phyloP scores from a whole-genome alignment of 2,797 vertebrate genomes.

The Pterois miles region DNA sequence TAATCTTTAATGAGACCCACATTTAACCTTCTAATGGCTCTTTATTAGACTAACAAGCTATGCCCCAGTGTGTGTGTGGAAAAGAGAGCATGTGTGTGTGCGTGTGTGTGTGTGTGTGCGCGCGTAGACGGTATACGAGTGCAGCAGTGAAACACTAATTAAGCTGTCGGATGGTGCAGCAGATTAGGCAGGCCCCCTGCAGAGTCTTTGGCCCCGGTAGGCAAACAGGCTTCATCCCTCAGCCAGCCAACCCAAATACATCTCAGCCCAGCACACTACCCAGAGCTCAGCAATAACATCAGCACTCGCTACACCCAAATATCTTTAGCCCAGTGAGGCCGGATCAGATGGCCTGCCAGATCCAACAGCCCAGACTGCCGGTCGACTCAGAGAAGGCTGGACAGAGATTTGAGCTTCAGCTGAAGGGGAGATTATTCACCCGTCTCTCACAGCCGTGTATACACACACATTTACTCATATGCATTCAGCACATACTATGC shows the following conservation, averaged over 20 bases:
- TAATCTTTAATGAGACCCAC: conserved; percentile 82
- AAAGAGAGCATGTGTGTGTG: conserved; percentile 12
- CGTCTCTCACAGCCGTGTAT: conserved; percentile 27
- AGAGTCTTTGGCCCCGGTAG: conserved; percentile 73
- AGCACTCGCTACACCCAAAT: conserved; percentile 55
- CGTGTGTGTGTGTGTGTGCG: conserved; percentile 38
- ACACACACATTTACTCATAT: background rate
- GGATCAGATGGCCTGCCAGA: conserved; percentile 58
- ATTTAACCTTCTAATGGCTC: conserved; percentile 81
- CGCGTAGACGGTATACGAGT: conserved; percentile 54
- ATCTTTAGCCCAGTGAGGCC: conserved; percentile 52
- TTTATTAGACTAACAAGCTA: conserved; percentile 80
- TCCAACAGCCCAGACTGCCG: conserved; percentile 47
- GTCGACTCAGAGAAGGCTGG: conserved; percentile 38
- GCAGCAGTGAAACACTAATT: conserved; percentile 77
- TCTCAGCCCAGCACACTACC: conserved; percentile 44
- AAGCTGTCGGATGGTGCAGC: conserved; percentile 79
- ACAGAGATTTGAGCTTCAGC: conserved; percentile 31
- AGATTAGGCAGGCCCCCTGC: conserved; percentile 77
- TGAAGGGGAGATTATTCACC: conserved; percentile 37
- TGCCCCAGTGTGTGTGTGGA: conserved; percentile 58
- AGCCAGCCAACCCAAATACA: conserved; percentile 79
- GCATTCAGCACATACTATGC: background rate
- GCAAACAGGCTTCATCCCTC: conserved; percentile 77
- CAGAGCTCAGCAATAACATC: conserved; percentile 58